A percentile compares a stretch with the other conserved stretches of the same genome.
Conservation (phyloP, 2,113 vertebrate species). For the Nanorana parkeri region DNA sequence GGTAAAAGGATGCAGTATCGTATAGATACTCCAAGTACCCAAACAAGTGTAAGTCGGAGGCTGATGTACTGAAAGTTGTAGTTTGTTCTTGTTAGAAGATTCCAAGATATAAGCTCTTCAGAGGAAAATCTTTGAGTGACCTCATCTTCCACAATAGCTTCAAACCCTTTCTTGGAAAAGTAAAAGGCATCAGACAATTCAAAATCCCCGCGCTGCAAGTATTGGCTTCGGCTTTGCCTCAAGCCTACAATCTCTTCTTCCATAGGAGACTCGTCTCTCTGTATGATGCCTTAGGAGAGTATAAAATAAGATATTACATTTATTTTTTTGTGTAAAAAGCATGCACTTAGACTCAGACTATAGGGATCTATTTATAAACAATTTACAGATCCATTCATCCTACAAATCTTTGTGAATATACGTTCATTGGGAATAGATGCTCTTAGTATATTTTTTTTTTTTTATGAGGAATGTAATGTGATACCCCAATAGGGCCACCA, state of each 20-base stretch:
- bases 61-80: constrained; percentile 93
- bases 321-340: neutral
- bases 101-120: constrained; percentile 94
- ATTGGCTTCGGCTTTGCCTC: constrained; percentile 63
- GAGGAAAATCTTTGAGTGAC: constrained; percentile 96
- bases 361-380: too few relatives aligned
- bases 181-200: constrained; percentile 86
- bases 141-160: constrained; percentile 92
- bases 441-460: too few relatives aligned
- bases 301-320: neutral
- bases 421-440: too few relatives aligned
- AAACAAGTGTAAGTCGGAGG: constrained; percentile 84
- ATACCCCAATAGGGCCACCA: too few relatives aligned
- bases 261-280: constrained; percentile 84
- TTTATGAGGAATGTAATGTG: too few relatives aligned
- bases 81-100: constrained; percentile 96
- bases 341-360: too few relatives aligned
- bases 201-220: constrained; percentile 73
- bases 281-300: constrained; percentile 83
- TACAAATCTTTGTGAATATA: too few relatives aligned
- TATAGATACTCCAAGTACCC: constrained; percentile 87
- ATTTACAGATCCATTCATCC: too few relatives aligned
- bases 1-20: constrained; percentile 90
- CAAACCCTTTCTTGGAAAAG: constrained; percentile 90
- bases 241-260: constrained; percentile 83